These are phyloP conservation scores for Hydrocynus forskahlii DNA, from an alignment of 2,797 vertebrate species.

Conservation along the genomic window DNA sequence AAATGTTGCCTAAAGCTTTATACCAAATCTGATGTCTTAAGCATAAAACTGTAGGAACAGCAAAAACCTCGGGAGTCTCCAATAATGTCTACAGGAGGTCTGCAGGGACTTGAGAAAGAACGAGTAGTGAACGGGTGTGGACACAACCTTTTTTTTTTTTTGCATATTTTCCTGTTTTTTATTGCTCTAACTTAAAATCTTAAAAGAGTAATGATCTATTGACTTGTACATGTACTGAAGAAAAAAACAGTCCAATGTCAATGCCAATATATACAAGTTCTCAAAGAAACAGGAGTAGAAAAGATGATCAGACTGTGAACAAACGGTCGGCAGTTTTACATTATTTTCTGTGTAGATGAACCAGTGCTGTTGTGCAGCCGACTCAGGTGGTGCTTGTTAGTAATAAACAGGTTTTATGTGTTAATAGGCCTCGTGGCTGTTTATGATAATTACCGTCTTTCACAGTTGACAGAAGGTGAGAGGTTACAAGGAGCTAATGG, in stretches of 20 bases:
- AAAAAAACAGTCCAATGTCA: neutral
- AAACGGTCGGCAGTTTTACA: neutral
- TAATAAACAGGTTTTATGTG: constrained; percentile 48
- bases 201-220: neutral
- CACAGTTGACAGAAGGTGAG: constrained; percentile 61
- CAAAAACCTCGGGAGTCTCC: neutral
- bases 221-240: neutral
- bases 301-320: neutral
- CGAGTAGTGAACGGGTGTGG: neutral
- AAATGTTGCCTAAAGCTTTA: neutral
- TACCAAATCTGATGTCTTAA: neutral
- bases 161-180: neutral
- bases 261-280: neutral
- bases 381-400: constrained; percentile 35
- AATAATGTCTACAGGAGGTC: no score
- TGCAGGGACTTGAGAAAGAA: neutral
- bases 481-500: constrained; percentile 63
- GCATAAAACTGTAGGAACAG: neutral
- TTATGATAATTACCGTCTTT: constrained; percentile 66
- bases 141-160: neutral
- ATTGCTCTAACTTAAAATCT: neutral
- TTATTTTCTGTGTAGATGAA: neutral
- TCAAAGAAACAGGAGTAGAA: neutral
- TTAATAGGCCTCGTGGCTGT: constrained; percentile 54
- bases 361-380: neutral